These are phyloP conservation scores for Dendrophyllia cribrosa DNA, from an alignment of 64 coral and sea anemone species.

Conservation along the genomic window DNA sequence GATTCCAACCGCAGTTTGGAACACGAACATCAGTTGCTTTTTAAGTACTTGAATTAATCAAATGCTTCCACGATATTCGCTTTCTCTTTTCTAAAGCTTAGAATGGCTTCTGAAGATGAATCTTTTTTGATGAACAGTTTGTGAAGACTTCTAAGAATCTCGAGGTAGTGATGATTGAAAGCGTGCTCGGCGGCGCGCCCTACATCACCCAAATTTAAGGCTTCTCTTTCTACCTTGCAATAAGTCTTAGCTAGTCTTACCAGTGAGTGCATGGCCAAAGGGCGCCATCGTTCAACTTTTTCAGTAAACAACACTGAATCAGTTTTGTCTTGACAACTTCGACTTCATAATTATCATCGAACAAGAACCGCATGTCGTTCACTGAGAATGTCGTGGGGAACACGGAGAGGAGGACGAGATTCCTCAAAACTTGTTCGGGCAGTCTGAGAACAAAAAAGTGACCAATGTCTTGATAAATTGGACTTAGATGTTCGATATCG, in stretches of 20 bases:
- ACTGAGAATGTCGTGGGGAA: background rate
- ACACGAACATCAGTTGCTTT: too few species aligned
- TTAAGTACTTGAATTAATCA: too few species aligned
- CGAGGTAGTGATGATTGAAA: background rate
- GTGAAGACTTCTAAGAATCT: background rate
- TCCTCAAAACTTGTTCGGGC: background rate
- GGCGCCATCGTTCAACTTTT: background rate
- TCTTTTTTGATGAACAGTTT: constrained; percentile 9
- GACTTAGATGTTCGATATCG: background rate
- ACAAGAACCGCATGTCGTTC: background rate
- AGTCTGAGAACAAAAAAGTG: background rate
- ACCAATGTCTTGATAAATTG: background rate
- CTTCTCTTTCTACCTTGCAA: background rate
- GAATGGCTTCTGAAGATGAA: background rate
- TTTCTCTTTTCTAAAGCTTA: background rate
- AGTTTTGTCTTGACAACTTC: constrained; percentile 1
- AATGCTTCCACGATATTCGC: constrained; percentile 30
- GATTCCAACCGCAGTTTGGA: too few species aligned
- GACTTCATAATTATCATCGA: background rate
- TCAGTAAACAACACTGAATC: background rate
- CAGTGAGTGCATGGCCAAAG: background rate
- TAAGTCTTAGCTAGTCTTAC: background rate
- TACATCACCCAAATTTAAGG: background rate
- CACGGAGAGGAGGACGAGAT: background rate
- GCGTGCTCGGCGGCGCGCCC: background rate